Percentiles rank a stretch among this genome's conserved stretches.
Evolutionary conservation across 2,113 vertebrate species (phyloP).

Genomic region (Corydoras maculifer): DNA sequence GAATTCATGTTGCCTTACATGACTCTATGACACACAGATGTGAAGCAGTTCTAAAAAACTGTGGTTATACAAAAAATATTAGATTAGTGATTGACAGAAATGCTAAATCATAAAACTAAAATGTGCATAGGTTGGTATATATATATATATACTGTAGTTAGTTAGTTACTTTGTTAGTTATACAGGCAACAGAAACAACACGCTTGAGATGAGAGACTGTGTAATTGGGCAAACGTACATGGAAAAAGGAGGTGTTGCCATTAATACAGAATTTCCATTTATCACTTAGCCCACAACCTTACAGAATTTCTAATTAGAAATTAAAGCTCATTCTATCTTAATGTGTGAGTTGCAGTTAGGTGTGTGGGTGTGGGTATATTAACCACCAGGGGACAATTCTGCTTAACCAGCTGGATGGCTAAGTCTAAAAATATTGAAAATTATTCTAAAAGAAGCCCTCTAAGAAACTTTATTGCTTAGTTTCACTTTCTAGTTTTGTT

Average conservation of each 20-base stretch:
- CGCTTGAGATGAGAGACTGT: constrained; percentile 29
- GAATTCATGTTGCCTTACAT: too few species aligned
- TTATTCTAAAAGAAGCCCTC: not conserved
- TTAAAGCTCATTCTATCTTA: constrained; percentile 58
- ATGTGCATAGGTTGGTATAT: too few species aligned
- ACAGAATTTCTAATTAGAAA: constrained; percentile 62
- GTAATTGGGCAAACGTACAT: constrained; percentile 63
- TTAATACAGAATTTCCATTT: constrained; percentile 63
- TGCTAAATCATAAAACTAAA: too few species aligned
- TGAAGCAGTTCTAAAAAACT: too few species aligned
- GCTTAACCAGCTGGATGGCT: not conserved
- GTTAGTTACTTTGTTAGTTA: too few species aligned
- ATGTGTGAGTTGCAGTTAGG: constrained; percentile 50
- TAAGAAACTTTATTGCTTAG: not conserved
- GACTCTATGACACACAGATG: too few species aligned
- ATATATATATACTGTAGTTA: too few species aligned
- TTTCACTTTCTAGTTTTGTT: not conserved
- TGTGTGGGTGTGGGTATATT: constrained; percentile 50
- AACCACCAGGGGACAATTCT: constrained; percentile 40
- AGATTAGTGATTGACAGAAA: too few species aligned
- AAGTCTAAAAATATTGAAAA: constrained; percentile 8
- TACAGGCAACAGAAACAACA: not conserved
- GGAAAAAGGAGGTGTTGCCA: constrained; percentile 49
- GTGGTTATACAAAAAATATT: too few species aligned
- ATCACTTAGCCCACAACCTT: constrained; percentile 29